Conservation (phyloP, 2,113 vertebrate species). For the Corvus cornix region DNA sequence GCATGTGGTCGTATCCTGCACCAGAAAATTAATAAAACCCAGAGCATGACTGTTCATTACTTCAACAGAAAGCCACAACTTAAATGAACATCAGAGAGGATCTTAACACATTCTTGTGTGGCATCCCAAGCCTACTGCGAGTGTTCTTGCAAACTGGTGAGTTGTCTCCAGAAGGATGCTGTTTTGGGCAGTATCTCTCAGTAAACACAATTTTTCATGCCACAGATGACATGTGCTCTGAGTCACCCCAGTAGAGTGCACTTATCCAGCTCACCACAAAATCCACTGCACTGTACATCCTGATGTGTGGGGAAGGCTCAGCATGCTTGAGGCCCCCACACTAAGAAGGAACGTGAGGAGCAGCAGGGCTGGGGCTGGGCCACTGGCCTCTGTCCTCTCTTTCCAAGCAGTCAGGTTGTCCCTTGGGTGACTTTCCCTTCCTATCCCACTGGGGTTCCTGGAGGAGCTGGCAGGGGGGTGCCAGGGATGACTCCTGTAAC, state of each 20-base stretch:
- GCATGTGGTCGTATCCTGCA: background rate
- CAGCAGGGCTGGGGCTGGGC: background rate
- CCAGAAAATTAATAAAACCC: conserved; percentile 12
- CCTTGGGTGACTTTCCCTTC: background rate
- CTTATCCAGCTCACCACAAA: background rate
- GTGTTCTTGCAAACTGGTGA: background rate
- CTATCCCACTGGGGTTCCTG: background rate
- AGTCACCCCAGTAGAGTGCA: background rate
- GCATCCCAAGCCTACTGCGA: background rate
- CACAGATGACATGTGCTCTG: background rate
- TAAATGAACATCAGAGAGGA: background rate
- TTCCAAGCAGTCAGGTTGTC: background rate
- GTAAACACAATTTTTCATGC: background rate
- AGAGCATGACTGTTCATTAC: background rate
- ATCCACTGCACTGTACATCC: accelerated
- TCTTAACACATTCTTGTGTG: background rate
- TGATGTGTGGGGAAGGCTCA: background rate
- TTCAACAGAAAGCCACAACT: conserved; percentile 3
- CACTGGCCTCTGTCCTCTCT: background rate
- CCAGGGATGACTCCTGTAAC: background rate
- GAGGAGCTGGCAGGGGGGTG: background rate
- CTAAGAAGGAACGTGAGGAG: background rate
- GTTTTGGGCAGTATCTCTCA: background rate
- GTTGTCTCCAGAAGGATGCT: background rate
- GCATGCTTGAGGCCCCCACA: accelerated